Base-by-base conservation (phyloP, 2,888 invertebrate species). In the Ennomos quercinarius region DNA sequence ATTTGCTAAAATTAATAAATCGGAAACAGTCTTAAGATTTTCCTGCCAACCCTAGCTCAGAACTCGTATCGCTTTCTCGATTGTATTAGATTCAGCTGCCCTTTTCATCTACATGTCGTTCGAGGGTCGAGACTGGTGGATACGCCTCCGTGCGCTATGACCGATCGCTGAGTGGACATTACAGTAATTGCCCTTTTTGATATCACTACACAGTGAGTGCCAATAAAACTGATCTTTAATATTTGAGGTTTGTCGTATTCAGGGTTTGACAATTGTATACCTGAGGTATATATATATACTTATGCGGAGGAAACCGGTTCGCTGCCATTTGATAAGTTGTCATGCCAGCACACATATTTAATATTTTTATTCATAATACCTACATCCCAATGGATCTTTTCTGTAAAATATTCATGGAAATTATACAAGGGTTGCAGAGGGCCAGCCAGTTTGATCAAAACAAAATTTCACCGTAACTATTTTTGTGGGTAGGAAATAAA, bases 71-170 rank as follows among this genome's bases (percentile, higher is more conserved):
- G 90, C 83, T 90, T 90, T 89, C 84, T 84, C 89, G 89, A 91
- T 92, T 91, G 90, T 92, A 91, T 92, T 91, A 92, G 89, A 91
- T 91, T 92, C 90, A 87, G 89, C 89, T 91, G 91, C 89, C 91
- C 91, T 90, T 91, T 91, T 91, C 91, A 91, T 91, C 90, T 90
- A 90, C 91, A 91, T 91, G 87, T 89, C 90, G 84, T 84, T 84
- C 78, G 76, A 82, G 84, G 84, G 81, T 81, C 76, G 78, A 73
- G 74, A 78, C 78, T 82, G 76, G 81, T 83, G 87, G 87, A 87
- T 88, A 84, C 74, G 81, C 80, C 81, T 69, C 61, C 57, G 63
- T 55, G 70, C 71, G 61, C 51, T 71, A 68, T 74, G 73, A 70
- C 63, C 63, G 69, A 73, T 70, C 57, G 63, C 60, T 59, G 50